Evolutionary conservation across 2,888 invertebrate species (phyloP), one percentile per base, ranked within the genome.

Genomic region (Pedicia rivosa): DNA sequence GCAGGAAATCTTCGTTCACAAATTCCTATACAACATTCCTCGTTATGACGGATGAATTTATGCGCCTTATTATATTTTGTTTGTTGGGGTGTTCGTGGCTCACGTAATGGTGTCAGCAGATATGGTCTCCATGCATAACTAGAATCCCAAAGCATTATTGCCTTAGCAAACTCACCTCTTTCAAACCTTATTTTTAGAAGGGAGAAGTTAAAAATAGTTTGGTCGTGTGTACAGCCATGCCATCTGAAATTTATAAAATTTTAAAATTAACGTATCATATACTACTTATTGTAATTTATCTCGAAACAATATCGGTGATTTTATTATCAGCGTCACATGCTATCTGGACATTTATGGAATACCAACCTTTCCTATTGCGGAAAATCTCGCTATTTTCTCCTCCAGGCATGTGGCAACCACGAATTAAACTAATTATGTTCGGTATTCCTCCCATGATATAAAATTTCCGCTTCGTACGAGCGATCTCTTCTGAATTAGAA

Each of bases 1-100:
- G n/a, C 39, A 10, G 47, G 47, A 43, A 49, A 49, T 28, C 48
- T 36, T 31, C 45, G 15, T 35, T 49, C 49, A 48, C 45, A 49
- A 8, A 47, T 33, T 8, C 47, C 46, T 44, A 46, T 44, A 7
- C 31, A n/a, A n/a, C 46, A 34, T 42, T 47, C 49, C 20, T 48
- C 36, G 22, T 34, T 35, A 40, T 6, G 40, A 20, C 31, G 43
- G 38, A 38, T 44, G 42, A 22, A 38, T 43, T 15, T 35, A 34
- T n/a, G 35, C 17, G 12, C 13, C 17, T 14, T 17, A 2, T 35
- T 14, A 17, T 16, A 35, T 15, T 10, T 5, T 35, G 10, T 12
- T 35, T 45, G 37, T 4, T 30, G 29, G 6, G 19, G 9, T 4
- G 26, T 37, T 16, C 3, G 14, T 7, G 41, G 38, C 17, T 38